Evolutionary conservation across 2,888 invertebrate species (phyloP).

Genomic region (Phorcus lineatus): DNA sequence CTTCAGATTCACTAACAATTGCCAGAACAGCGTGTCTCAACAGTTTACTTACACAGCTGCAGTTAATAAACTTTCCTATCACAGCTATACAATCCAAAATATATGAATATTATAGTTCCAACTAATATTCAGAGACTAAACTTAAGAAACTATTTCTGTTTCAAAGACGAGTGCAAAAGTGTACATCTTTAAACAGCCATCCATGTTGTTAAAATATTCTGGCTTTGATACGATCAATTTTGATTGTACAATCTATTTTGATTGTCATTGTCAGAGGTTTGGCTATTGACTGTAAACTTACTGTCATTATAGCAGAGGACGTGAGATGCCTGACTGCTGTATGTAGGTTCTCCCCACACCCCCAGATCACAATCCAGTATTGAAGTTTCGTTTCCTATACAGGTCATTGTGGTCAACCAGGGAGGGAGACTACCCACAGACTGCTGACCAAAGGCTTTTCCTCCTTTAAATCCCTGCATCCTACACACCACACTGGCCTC

Average conservation of each 20-base stretch:
- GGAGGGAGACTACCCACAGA: slow-evolving; percentile 29
- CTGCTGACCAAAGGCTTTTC: slow-evolving; percentile 52
- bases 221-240: too few species aligned
- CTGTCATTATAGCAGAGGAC: slow-evolving; percentile 55
- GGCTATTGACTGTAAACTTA: not conserved
- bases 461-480: slow-evolving; percentile 51
- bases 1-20: too few species aligned
- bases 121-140: too few species aligned
- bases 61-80: too few species aligned
- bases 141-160: too few species aligned
- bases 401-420: slow-evolving; percentile 75
- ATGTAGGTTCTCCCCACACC: slow-evolving; percentile 46
- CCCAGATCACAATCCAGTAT: slow-evolving; percentile 50
- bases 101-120: too few species aligned
- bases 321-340: slow-evolving; percentile 45
- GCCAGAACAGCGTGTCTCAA: too few species aligned
- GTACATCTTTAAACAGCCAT: too few species aligned
- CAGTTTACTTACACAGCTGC: too few species aligned
- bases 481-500: slow-evolving; percentile 51
- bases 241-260: not conserved
- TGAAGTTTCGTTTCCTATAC: slow-evolving; percentile 72
- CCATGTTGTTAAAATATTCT: too few species aligned
- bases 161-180: too few species aligned
- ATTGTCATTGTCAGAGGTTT: not conserved
- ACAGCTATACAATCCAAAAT: too few species aligned